These are phyloP conservation scores for Phymatocera aterrima DNA, from an alignment of 2,888 invertebrate genomes.

Conservation along the genomic window DNA sequence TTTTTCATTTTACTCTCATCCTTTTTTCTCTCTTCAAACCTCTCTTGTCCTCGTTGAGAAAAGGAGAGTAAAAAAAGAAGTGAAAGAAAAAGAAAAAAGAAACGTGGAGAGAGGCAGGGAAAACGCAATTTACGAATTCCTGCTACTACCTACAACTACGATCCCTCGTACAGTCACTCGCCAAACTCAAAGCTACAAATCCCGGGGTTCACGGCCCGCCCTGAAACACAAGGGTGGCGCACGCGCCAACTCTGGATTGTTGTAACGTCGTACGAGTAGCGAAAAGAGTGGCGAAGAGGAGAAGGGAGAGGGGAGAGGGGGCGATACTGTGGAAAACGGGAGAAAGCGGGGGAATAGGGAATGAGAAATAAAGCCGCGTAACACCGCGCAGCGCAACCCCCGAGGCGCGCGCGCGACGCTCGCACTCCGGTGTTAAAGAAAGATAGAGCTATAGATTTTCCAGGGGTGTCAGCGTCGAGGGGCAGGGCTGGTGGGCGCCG, in stretches of 20 bases:
- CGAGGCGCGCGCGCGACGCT: slow-evolving; percentile 48
- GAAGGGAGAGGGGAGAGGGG: not conserved
- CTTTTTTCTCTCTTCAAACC: not conserved
- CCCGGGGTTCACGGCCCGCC: not conserved
- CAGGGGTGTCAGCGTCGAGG: slow-evolving; percentile 60
- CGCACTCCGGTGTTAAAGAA: slow-evolving; percentile 55
- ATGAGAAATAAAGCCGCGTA: slow-evolving; percentile 39
- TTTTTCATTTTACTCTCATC: not conserved
- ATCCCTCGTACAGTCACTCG: slow-evolving; percentile 33
- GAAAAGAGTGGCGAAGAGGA: not conserved
- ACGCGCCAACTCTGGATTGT: slow-evolving; percentile 22
- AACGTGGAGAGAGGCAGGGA: slow-evolving; percentile 48
- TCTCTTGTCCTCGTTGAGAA: not conserved
- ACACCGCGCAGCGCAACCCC: slow-evolving; percentile 25
- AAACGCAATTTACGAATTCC: slow-evolving; percentile 60
- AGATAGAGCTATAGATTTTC: slow-evolving; percentile 59
- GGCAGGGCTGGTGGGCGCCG: slow-evolving; percentile 77
- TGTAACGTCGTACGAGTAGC: not conserved
- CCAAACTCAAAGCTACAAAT: not conserved
- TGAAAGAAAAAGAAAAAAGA: not conserved
- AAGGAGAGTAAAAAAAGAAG: not conserved
- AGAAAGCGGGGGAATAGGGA: not conserved
- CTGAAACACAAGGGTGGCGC: slow-evolving; percentile 18
- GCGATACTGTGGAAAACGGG: not conserved
- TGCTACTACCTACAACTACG: slow-evolving; percentile 46